These are phyloP conservation scores for Amblyraja radiata DNA, from an alignment of 2,797 vertebrate species.

Conservation along the genomic window DNA sequence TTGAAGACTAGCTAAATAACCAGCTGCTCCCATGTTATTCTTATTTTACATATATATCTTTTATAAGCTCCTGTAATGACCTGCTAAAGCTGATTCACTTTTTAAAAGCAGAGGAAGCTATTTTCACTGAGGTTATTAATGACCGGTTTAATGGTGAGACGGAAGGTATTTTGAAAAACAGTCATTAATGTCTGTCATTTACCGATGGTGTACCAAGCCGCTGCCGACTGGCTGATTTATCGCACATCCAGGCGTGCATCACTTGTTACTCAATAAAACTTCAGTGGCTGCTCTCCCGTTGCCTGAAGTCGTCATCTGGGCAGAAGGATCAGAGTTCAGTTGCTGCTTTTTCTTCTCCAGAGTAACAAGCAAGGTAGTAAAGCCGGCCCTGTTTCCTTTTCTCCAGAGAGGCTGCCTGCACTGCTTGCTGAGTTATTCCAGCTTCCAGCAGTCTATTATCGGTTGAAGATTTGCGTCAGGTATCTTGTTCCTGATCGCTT, in stretches of 20 bases:
- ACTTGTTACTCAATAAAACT: background rate
- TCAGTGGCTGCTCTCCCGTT: background rate
- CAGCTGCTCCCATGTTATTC: constrained; percentile 31
- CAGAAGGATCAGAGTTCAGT: background rate
- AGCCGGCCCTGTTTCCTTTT: background rate
- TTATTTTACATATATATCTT: background rate
- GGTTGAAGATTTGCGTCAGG: background rate
- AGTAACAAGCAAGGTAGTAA: background rate
- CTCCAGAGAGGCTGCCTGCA: no score
- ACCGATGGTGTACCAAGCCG: background rate
- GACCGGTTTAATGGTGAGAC: background rate
- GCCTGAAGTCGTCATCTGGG: background rate
- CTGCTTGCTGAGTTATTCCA: no score
- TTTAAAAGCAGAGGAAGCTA: background rate
- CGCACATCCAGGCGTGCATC: background rate
- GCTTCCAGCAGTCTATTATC: no score
- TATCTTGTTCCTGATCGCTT: no score
- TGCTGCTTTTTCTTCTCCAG: background rate
- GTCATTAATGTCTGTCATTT: background rate
- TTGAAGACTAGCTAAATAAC: background rate
- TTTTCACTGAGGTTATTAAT: constrained; percentile 19
- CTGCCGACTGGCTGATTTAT: background rate
- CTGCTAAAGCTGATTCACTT: constrained; percentile 16
- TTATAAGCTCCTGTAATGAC: constrained; percentile 14
- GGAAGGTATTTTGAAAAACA: background rate